Conservation (phyloP, 2,888 invertebrate species). For the Aromia moschata region DNA sequence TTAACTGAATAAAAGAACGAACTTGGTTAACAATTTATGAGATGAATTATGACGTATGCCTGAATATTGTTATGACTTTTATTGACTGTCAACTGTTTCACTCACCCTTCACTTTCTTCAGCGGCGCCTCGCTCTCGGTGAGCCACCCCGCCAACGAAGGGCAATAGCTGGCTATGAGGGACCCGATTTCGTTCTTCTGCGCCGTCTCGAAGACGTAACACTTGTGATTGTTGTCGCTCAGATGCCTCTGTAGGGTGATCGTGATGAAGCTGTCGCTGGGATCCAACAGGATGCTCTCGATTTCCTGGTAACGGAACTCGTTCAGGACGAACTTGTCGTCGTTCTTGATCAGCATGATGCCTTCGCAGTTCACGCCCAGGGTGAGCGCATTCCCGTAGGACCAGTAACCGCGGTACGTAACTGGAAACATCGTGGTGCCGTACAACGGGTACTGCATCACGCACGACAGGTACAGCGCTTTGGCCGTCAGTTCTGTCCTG, state of each 20-base stretch:
- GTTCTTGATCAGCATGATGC: conserved; percentile 89
- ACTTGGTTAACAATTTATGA: too few species aligned
- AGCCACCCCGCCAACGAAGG: conserved; percentile 85
- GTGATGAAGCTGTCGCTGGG: conserved; percentile 93
- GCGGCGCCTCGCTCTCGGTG: conserved; percentile 75
- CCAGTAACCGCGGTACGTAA: conserved; percentile 94
- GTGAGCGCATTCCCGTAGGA: conserved; percentile 81
- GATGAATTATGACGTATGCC: too few species aligned
- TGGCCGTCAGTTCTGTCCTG: conserved; percentile 88
- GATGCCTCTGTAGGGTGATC: conserved; percentile 80
- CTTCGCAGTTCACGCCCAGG: conserved; percentile 90
- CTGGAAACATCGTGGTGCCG: conserved; percentile 69
- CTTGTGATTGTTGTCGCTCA: conserved; percentile 75
- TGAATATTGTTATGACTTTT: too few species aligned
- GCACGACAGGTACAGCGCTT: conserved; percentile 91
- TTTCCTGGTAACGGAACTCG: conserved; percentile 87
- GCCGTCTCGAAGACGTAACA: conserved; percentile 93
- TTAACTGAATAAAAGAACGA: too few species aligned
- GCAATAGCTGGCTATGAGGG: conserved; percentile 90
- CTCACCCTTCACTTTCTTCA: conserved; percentile 67
- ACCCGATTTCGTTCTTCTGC: conserved; percentile 91
- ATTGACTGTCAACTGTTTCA: too few species aligned
- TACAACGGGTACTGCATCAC: conserved; percentile 94
- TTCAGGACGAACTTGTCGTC: conserved; percentile 92
- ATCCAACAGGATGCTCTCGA: conserved; percentile 90